Conservation (phyloP, 2,888 invertebrate species). For the Apantesis nais region DNA sequence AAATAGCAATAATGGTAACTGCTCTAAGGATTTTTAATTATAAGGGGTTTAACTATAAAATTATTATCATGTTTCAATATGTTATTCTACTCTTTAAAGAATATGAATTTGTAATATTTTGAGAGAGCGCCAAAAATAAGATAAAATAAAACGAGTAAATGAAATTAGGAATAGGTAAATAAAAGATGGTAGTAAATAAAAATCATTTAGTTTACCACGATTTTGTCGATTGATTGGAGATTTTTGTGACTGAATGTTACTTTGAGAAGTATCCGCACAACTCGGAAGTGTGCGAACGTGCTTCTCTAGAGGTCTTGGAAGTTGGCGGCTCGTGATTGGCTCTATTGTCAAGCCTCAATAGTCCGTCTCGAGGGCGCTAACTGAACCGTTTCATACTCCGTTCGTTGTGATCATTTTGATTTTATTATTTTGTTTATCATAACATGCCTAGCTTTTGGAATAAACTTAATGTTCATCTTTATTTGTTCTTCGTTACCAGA, state of each 20-base stretch:
- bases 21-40: not conserved
- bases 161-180: slow-evolving; percentile 24
- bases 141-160: slow-evolving; percentile 11
- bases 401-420: slow-evolving; percentile 41
- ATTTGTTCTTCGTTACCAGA: not conserved
- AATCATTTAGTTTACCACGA: slow-evolving; percentile 61
- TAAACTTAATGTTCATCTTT: not conserved
- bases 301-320: slow-evolving; percentile 68
- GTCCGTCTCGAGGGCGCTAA: slow-evolving; percentile 70
- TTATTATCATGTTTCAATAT: not conserved
- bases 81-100: not conserved
- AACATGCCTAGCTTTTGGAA: not conserved
- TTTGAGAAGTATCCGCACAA: slow-evolving; percentile 60
- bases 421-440: slow-evolving; percentile 20
- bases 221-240: slow-evolving; percentile 56
- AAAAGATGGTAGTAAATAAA: slow-evolving; percentile 48
- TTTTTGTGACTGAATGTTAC: slow-evolving; percentile 56
- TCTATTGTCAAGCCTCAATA: slow-evolving; percentile 78
- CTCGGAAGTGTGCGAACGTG: slow-evolving; percentile 75
- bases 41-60: not conserved
- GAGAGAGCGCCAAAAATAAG: not conserved
- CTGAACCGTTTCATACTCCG: slow-evolving; percentile 60
- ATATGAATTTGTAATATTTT: not conserved
- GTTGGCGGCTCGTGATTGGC: slow-evolving; percentile 77
- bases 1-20: not conserved